These are phyloP conservation scores for Cosmopolites sordidus DNA, from an alignment of 2,888 invertebrate species.

Conservation along the genomic window DNA sequence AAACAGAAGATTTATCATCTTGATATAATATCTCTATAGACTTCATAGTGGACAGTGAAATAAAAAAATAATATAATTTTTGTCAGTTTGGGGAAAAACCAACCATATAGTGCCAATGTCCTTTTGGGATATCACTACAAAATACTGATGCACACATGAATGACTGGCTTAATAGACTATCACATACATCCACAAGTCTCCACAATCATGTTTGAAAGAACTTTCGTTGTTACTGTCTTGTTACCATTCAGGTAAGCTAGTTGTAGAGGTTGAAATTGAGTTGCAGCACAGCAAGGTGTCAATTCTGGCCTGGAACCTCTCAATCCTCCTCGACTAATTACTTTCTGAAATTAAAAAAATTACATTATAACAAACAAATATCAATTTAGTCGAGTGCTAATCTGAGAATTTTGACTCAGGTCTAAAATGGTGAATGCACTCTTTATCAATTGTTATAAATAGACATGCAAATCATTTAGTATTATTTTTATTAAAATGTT, in stretches of 20 bases:
- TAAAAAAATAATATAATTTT: not conserved
- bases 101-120: not conserved
- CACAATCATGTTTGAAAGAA: constrained; percentile 86
- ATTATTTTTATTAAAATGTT: too few species aligned
- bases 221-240: constrained; percentile 71
- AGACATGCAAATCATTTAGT: too few species aligned
- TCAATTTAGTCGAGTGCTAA: too few species aligned
- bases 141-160: constrained; percentile 13
- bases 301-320: constrained; percentile 55
- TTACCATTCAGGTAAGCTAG: constrained; percentile 77
- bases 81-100: not conserved
- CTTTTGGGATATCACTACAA: constrained; percentile 14
- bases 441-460: too few species aligned
- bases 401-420: too few species aligned
- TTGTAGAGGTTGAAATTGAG: constrained; percentile 73
- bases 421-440: too few species aligned
- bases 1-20: too few species aligned
- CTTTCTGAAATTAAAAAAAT: constrained; percentile 56
- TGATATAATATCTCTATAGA: too few species aligned
- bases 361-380: too few species aligned
- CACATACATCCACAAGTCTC: constrained; percentile 86
- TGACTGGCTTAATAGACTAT: not conserved
- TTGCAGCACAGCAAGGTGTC: constrained; percentile 83
- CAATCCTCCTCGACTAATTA: constrained; percentile 53
- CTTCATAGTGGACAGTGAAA: not conserved